Conservation (phyloP, 1,140 invertebrate species). For the Mercenaria mercenaria region DNA sequence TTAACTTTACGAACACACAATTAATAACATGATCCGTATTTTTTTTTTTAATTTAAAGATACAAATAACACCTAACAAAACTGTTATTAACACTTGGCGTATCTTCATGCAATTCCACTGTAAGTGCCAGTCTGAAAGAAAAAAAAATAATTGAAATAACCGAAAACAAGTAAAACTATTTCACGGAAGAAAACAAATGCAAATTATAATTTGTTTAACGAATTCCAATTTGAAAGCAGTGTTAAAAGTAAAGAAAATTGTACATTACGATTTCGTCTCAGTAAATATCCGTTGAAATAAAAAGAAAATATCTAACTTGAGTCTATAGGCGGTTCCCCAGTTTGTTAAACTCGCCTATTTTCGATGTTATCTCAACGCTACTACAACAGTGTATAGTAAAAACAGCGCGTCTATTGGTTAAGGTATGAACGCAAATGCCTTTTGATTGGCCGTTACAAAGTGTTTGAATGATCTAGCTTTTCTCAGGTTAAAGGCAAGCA, state of each 20-base stretch:
- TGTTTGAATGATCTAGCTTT: slow-evolving; percentile 33
- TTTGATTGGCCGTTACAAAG: slow-evolving; percentile 48
- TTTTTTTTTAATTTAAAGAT: too few species aligned
- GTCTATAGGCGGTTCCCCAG: neutral
- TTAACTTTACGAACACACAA: too few species aligned
- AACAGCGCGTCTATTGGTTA: slow-evolving; percentile 21
- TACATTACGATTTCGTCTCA: neutral
- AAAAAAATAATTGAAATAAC: neutral
- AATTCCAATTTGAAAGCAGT: neutral
- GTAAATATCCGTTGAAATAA: neutral
- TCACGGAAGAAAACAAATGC: neutral
- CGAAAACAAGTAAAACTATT: neutral
- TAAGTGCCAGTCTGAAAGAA: neutral
- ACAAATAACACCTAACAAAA: too few species aligned
- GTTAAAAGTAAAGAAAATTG: neutral
- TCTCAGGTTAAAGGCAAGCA: slow-evolving; percentile 17
- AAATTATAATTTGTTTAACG: neutral
- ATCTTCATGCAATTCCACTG: too few species aligned
- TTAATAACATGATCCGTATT: too few species aligned
- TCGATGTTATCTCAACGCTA: neutral
- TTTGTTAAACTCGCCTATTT: slow-evolving; percentile 20
- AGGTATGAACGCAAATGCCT: neutral
- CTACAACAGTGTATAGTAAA: neutral
- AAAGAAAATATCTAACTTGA: neutral
- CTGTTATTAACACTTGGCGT: too few species aligned